Evolutionary conservation across 2,113 vertebrate genomes (phyloP).

Genomic region (Leucopsar rothschildi): DNA sequence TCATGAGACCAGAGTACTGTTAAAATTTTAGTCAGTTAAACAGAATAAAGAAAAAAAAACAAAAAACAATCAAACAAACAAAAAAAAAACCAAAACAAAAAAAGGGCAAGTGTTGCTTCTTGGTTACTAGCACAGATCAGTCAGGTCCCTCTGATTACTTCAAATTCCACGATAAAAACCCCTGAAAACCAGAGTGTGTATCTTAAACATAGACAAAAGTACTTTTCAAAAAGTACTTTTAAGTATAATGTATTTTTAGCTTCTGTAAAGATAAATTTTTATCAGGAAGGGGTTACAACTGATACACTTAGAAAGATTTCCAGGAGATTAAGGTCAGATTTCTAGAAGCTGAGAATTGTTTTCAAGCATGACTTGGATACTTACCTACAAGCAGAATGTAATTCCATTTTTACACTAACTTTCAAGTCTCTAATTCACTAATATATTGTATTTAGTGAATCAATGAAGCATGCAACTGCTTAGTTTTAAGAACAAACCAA

Average conservation of each 20-base stretch:
- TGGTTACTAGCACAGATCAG: background rate
- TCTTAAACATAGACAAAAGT: background rate
- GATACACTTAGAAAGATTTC: background rate
- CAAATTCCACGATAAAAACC: background rate
- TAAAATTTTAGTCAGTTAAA: background rate
- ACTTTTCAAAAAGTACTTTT: background rate
- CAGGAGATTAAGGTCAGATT: background rate
- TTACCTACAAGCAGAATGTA: background rate
- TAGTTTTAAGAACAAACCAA: background rate
- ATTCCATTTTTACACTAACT: background rate
- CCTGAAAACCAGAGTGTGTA: background rate
- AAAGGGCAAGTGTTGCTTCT: background rate
- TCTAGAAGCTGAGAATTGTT: background rate
- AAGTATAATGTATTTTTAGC: background rate
- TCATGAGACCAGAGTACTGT: background rate
- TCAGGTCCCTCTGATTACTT: background rate
- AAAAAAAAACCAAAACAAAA: background rate
- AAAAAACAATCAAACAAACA: background rate
- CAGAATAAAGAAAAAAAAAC: background rate
- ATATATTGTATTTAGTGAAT: background rate
- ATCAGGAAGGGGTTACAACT: background rate
- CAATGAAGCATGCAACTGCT: background rate
- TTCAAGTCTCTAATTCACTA: background rate
- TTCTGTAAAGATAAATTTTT: background rate
- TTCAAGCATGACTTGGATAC: background rate